These are phyloP conservation scores for Neodiprion lecontei DNA, from an alignment of 1,140 invertebrate species.

Conservation along the genomic window DNA sequence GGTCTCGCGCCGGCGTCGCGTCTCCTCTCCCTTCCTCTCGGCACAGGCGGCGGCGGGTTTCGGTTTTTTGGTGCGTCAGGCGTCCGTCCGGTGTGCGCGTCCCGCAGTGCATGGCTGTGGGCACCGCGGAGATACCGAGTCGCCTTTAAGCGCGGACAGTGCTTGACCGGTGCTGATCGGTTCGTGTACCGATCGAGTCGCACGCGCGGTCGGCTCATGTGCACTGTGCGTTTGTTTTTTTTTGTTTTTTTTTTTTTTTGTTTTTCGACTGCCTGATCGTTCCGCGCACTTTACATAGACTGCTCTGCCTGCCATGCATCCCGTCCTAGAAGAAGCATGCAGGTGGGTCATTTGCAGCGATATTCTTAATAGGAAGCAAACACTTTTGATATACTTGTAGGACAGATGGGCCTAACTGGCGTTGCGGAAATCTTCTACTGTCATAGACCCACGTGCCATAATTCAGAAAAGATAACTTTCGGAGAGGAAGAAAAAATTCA, in stretches of 20 bases:
- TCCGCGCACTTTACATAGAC: neutral
- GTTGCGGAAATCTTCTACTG: no score
- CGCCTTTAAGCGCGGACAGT: neutral
- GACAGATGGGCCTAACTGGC: no score
- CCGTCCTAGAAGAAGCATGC: slow-evolving; percentile 47
- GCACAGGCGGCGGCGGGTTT: neutral
- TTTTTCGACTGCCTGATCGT: neutral
- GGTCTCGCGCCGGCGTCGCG: slow-evolving; percentile 56
- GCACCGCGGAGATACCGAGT: neutral
- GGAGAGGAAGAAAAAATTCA: no score
- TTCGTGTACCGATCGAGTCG: neutral
- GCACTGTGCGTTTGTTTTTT: no score
- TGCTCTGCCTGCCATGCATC: slow-evolving; percentile 47
- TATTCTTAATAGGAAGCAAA: no score
- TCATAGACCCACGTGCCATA: no score
- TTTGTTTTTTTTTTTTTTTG: neutral
- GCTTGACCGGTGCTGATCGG: neutral
- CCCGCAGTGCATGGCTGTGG: neutral
- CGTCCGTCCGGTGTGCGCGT: neutral
- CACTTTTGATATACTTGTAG: no score
- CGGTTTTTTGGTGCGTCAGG: neutral
- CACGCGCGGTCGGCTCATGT: neutral
- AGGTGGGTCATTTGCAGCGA: slow-evolving; percentile 37
- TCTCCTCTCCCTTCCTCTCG: slow-evolving; percentile 34
- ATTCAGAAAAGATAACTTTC: no score